Evolutionary conservation across 2,888 invertebrate species (phyloP), one percentile per base, ranked within the genome.

Genomic region (Synergus gifuensis): DNA sequence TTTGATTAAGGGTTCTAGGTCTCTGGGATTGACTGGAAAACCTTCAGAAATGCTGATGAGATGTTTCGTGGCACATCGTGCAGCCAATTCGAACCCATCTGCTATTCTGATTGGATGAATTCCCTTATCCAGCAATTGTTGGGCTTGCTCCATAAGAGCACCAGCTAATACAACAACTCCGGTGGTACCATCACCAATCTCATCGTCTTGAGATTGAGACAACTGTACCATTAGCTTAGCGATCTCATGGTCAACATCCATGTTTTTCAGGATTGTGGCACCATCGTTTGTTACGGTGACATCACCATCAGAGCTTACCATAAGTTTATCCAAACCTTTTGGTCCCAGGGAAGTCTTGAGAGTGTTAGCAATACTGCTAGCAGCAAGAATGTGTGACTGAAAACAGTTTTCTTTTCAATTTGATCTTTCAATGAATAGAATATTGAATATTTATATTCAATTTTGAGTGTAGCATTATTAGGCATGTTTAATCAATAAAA

Each of bases 141-240:
- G 97, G 0, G 99, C 99, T 92, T 99, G 98, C 90, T 99, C 99
- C 79, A 99, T 92, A 2, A 99, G 94, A 2, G 99, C 98, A 73
- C 98, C 98, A 85, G 96, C 96, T 80, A 96, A 89, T 0, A 96
- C 96, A 94, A 99, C 99, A 86, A 99, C 99, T 14, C 99, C 99
- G 11, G 99, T 99, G 0, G 99, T 99, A 73, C 99, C 99, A 93
- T 99, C 99, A 60, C 99, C 99, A 88, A 99, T 99, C 94, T 99
- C 99, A 93, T 99, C 98, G 92, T 99, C 99, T 93, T 99, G 99
- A 79, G 99, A 98, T 93, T 99, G 98, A 42, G 98, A 98, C 81
- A 99, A 93, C 92, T 99, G 98, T 40, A 99, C 99, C 95, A 99
- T 96, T 76, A 99, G 93, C 92, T 99, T 99, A 58, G 98, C 99